These are phyloP conservation scores for Cyprinodon brontotheroides DNA, from an alignment of 2,113 vertebrate genomes.

Conservation along the genomic window DNA sequence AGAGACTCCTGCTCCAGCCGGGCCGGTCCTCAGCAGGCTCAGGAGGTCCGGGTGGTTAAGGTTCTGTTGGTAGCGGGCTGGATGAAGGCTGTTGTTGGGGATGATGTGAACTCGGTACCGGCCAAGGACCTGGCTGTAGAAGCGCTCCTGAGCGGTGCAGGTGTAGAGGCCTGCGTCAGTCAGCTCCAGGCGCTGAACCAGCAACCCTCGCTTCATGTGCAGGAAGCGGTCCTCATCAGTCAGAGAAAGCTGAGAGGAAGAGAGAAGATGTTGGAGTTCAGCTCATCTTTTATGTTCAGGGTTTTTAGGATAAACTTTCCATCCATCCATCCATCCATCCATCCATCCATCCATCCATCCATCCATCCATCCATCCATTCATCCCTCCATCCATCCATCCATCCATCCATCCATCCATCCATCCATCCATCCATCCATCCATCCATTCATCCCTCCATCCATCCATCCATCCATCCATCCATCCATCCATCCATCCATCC, in stretches of 20 bases:
- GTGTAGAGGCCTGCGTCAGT: conserved; percentile 77
- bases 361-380: no score
- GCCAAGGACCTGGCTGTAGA: conserved; percentile 75
- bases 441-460: no score
- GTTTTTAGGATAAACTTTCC: background rate
- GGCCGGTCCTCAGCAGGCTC: background rate
- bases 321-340: no score
- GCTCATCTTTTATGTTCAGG: background rate
- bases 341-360: no score
- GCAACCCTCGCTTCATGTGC: conserved; percentile 79
- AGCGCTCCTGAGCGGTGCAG: conserved; percentile 78
- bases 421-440: no score
- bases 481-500: no score
- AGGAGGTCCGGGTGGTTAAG: conserved; percentile 4
- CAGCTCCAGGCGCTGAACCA: conserved; percentile 78
- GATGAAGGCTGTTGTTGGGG: conserved; percentile 57
- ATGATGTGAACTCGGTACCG: conserved; percentile 80
- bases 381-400: no score
- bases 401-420: no score
- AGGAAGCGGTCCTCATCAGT: conserved; percentile 55
- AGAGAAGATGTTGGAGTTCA: background rate
- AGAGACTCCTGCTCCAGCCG: accelerated
- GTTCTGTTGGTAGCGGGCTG: background rate
- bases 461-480: no score
- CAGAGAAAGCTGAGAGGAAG: conserved; percentile 59